A percentile compares a stretch with the other conserved stretches of the same genome.
phyloP scores from a whole-genome alignment of 2,888 invertebrate genomes.

The Kuschelorhynchus macadamiae region DNA sequence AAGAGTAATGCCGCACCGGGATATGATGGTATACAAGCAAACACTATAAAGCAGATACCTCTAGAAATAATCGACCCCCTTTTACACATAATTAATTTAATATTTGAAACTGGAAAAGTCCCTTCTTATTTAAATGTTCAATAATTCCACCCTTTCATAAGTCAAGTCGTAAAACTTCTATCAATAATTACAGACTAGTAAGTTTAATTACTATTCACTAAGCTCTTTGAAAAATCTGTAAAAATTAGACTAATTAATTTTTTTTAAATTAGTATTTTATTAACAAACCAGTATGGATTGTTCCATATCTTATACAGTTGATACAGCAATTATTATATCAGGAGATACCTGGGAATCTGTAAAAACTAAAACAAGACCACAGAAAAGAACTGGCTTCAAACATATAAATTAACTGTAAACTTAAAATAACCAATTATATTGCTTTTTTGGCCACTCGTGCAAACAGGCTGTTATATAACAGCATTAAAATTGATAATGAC shows the following conservation, averaged over 20 bases:
- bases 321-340: no score
- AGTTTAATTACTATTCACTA: background rate
- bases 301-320: background rate
- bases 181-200: background rate
- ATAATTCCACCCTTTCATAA: background rate
- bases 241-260: background rate
- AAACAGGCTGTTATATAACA: no score
- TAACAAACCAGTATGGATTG: conserved; percentile 1
- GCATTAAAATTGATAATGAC: background rate
- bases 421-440: no score
- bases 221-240: background rate
- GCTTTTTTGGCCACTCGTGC: no score
- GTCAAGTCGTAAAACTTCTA: background rate
- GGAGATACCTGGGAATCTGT: no score
- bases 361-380: no score
- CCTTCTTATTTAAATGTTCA: background rate
- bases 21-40: background rate
- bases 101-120: no score
- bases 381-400: no score
- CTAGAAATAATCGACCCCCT: background rate
- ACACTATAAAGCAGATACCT: background rate
- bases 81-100: background rate
- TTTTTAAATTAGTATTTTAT: background rate
- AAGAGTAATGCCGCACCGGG: background rate
- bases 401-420: no score